Conservation (phyloP, 2,113 vertebrate genomes). For the Neomonachus schauinslandi region DNA sequence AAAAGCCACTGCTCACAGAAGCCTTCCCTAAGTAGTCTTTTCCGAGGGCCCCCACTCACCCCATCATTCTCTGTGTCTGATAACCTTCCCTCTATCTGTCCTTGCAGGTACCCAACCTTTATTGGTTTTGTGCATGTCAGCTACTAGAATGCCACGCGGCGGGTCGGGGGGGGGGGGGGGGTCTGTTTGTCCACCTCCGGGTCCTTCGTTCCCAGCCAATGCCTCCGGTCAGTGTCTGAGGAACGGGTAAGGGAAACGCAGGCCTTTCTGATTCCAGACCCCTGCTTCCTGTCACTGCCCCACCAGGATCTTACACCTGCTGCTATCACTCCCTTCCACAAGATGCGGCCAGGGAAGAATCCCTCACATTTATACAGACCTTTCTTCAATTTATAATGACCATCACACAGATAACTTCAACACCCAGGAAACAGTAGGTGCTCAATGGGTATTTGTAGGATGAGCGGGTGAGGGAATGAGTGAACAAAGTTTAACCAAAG, state of each 20-base stretch:
- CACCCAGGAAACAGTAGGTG: rapidly evolving
- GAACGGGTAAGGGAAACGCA: rapidly evolving
- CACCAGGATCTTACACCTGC: rapidly evolving
- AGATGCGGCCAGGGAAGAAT: rapidly evolving
- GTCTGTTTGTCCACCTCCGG: rapidly evolving
- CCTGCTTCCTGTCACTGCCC: no score
- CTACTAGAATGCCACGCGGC: rapidly evolving
- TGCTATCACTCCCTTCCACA: rapidly evolving
- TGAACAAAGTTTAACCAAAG: rapidly evolving
- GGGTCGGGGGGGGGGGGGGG: rapidly evolving
- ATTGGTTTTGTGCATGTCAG: rapidly evolving
- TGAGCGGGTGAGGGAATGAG: neutral
- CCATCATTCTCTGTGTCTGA: rapidly evolving
- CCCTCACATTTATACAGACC: rapidly evolving
- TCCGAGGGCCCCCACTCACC: rapidly evolving
- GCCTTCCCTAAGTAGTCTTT: neutral
- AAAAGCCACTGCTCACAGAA: rapidly evolving
- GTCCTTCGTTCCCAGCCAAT: rapidly evolving
- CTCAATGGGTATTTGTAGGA: rapidly evolving
- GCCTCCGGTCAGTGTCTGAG: rapidly evolving
- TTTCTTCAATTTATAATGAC: rapidly evolving
- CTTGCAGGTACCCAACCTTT: rapidly evolving
- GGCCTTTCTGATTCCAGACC: neutral
- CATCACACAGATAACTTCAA: rapidly evolving
- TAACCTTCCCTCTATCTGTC: rapidly evolving